These are phyloP conservation scores for Alces alces DNA, from an alignment of 2,113 vertebrate genomes.

Conservation along the genomic window DNA sequence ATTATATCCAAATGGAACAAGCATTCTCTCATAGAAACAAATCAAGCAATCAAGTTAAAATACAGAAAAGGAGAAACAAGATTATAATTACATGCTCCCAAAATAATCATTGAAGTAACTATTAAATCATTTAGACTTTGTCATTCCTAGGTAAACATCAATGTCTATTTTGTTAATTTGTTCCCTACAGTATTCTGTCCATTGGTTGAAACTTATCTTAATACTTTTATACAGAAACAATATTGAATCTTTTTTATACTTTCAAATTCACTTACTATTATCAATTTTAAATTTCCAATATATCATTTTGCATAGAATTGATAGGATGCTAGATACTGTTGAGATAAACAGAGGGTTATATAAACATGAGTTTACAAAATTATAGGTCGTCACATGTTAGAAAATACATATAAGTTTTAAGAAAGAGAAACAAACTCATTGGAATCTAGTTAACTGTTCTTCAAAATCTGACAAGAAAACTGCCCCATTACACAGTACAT, in stretches of 20 bases:
- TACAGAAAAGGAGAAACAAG: background rate
- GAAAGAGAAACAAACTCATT: background rate
- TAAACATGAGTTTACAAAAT: background rate
- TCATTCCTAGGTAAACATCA: background rate
- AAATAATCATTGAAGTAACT: background rate
- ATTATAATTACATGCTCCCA: background rate
- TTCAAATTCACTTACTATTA: background rate
- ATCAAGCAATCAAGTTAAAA: slow-evolving; percentile 38
- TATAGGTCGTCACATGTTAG: background rate
- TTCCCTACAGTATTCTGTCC: background rate
- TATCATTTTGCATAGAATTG: background rate
- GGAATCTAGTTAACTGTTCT: background rate
- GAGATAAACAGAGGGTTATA: background rate
- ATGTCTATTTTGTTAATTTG: background rate
- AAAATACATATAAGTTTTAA: background rate
- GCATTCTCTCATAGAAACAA: slow-evolving; percentile 1
- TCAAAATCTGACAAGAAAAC: background rate
- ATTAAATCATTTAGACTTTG: background rate
- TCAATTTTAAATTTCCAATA: background rate
- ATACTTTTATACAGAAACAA: background rate
- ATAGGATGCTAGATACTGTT: background rate
- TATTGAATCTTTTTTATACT: background rate
- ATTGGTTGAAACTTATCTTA: background rate
- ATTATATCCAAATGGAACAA: slow-evolving; percentile 22
- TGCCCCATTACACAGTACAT: background rate